Evolutionary conservation across 2,797 vertebrate genomes (phyloP), one percentile per base, ranked within the genome.

Genomic region (Enteromius viviparus): DNA sequence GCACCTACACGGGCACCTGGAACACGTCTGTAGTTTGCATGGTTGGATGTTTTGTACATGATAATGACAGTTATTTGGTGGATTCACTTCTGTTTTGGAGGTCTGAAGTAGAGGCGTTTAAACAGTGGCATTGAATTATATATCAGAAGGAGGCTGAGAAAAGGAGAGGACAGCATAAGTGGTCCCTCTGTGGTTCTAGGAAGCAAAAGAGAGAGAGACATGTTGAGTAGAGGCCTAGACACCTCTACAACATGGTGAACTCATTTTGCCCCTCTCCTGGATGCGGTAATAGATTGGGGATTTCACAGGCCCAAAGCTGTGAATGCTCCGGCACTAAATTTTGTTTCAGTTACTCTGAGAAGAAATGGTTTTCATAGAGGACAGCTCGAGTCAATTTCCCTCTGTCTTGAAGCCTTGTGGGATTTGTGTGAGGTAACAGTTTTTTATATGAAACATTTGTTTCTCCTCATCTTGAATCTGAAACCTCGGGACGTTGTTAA

Each of bases 1-100:
- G 47, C 49, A 70, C 76, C 72, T 19, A 64, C 21, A 1, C 0
- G 32, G 87, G 85, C 92, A 93, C 89, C 93, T 93, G 91, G 92
- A 90, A 84, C 47, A 60, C 83, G 53, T 84, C 55, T 64, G 1
- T 84, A 81, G 60, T 90, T 91, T 87, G 88, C 42, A 85, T 85
- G 82, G 75, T 85, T 29, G 62, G 86, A 65, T 84, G 89, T 86
- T 89, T 83, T 83, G 55, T 89, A 69, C 89, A 89, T 78, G 87
- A 86, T 93, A 92, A 93, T 94, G 79, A 92, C 64, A 91, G 91
- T 92, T 81, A 92, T 92, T 91, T 90, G 84, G 86, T 80, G 21
- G 69, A 78, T 85, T 32, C 26, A 83, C 84, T 84, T 88, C 85
- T 82, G 87, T 85, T 64, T 90, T 78, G 87, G 88, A 83, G 85